Percentiles rank a stretch among this genome's conserved stretches.
phyloP scores from a whole-genome alignment of 1,140 invertebrate genomes.

The Spodoptera litura region DNA sequence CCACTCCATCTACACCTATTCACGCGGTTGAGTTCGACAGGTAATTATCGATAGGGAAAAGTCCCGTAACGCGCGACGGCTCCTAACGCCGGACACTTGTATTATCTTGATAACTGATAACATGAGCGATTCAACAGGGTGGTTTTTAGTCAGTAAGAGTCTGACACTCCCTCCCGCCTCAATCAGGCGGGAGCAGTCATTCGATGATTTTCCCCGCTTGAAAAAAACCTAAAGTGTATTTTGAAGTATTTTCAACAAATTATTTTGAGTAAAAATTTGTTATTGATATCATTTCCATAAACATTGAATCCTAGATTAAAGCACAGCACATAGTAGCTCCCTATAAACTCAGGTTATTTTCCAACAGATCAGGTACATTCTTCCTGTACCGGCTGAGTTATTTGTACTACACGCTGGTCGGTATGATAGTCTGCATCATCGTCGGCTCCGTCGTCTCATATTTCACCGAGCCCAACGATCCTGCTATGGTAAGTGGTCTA shows the following conservation, averaged over 20 bases:
- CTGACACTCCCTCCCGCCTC: too few species aligned
- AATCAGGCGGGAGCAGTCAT: too few species aligned
- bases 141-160: too few species aligned
- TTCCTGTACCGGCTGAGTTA: conserved; percentile 89
- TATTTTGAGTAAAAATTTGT: too few species aligned
- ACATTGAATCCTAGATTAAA: too few species aligned
- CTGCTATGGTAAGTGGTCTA: conserved; percentile 82
- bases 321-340: not conserved
- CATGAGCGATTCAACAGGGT: too few species aligned
- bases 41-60: conserved; percentile 53
- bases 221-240: too few species aligned
- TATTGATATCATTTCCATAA: not conserved
- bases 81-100: too few species aligned
- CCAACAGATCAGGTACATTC: conserved; percentile 86
- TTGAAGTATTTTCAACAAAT: too few species aligned
- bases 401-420: conserved; percentile 90
- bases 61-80: too few species aligned
- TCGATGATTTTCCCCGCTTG: too few species aligned
- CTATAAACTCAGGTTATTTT: not conserved
- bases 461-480: conserved; percentile 88
- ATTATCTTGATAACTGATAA: too few species aligned
- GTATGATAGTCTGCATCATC: conserved; percentile 88
- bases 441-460: conserved; percentile 90
- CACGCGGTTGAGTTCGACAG: conserved; percentile 68
- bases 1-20: conserved; percentile 41